A percentile compares a stretch with the other conserved stretches of the same genome.
Evolutionary conservation across 2,888 invertebrate species (phyloP).

Genomic region (Idaea biselata): DNA sequence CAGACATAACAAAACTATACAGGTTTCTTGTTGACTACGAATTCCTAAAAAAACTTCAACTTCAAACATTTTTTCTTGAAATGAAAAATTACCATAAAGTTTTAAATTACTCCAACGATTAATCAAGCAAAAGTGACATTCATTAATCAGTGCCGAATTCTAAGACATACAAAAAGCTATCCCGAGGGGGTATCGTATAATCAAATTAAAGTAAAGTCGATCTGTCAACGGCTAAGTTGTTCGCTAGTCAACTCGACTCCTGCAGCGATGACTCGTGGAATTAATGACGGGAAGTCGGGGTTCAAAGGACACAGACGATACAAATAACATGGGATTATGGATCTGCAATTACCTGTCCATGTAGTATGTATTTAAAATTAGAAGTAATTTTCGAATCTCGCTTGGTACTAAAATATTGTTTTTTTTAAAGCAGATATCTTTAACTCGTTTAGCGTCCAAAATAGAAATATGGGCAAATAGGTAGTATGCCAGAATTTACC

Average conservation of each 20-base stretch:
- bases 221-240: constrained; percentile 56
- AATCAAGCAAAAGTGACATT: constrained; percentile 22
- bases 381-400: neutral
- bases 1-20: no score
- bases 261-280: constrained; percentile 43
- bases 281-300: constrained; percentile 50
- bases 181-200: constrained; percentile 33
- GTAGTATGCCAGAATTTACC: no score
- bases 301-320: constrained; percentile 26
- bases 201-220: constrained; percentile 63
- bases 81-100: constrained; percentile 7
- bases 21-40: no score
- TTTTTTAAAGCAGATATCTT: no score
- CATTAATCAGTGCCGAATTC: constrained; percentile 25
- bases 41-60: no score
- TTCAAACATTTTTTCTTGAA: constrained; percentile 7
- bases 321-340: constrained; percentile 17
- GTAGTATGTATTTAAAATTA: neutral
- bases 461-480: no score
- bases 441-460: no score
- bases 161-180: constrained; percentile 29
- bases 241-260: constrained; percentile 28
- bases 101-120: constrained; percentile 11
- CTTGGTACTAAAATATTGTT: no score
- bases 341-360: constrained; percentile 24